phyloP scores from a whole-genome alignment of 2,888 invertebrate species.

The Leptopterna dolabrata region DNA sequence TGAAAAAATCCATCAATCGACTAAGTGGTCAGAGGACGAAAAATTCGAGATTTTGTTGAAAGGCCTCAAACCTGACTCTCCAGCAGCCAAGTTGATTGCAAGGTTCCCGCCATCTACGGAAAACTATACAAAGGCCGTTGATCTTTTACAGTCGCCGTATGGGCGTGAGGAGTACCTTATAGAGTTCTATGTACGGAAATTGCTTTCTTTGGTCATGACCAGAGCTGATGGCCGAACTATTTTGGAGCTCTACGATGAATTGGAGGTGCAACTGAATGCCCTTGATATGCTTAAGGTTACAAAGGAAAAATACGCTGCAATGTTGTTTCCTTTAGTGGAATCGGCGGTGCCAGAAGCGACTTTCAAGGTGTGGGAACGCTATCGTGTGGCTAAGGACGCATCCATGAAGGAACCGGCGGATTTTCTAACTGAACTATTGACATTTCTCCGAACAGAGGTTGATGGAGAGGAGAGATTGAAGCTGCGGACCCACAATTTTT shows the following conservation, averaged over 20 bases:
- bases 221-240: constrained; percentile 57
- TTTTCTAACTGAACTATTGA: constrained; percentile 56
- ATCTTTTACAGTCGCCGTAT: constrained; percentile 59
- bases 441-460: constrained; percentile 62
- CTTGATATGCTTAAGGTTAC: constrained; percentile 63
- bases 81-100: constrained; percentile 62
- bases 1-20: constrained; percentile 62
- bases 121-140: constrained; percentile 62
- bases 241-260: constrained; percentile 62
- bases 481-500: constrained; percentile 58
- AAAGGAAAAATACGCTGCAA: constrained; percentile 63
- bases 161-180: constrained; percentile 62
- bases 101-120: constrained; percentile 62
- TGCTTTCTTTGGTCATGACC: constrained; percentile 63
- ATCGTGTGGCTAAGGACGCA: constrained; percentile 28
- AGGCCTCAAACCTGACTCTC: constrained; percentile 55
- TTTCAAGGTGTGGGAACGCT: constrained; percentile 62
- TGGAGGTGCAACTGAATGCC: constrained; percentile 64
- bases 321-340: constrained; percentile 65
- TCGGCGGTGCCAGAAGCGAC: constrained; percentile 63
- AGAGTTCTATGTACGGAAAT: constrained; percentile 63
- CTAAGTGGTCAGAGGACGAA: constrained; percentile 56
- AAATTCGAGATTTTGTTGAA: constrained; percentile 63
- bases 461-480: constrained; percentile 62
- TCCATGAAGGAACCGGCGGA: constrained; percentile 42